These are phyloP conservation scores for Sprattus sprattus DNA, from an alignment of 2,113 vertebrate genomes.

Conservation along the genomic window DNA sequence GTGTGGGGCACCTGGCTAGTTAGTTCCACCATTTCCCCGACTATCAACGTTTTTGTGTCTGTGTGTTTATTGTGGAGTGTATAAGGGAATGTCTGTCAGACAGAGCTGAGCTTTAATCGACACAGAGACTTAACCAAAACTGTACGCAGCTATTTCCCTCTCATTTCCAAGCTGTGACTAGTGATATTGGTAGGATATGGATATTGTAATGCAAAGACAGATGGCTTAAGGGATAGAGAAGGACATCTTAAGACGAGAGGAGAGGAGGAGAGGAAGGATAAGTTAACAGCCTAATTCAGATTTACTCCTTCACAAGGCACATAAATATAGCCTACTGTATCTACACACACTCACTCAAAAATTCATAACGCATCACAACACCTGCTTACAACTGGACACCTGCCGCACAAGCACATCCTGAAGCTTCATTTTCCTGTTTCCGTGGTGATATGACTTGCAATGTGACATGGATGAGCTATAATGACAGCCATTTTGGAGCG, in stretches of 20 bases:
- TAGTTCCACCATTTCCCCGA: neutral
- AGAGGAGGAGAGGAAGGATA: neutral
- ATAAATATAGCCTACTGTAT: neutral
- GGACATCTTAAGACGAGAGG: neutral
- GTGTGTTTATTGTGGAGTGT: neutral
- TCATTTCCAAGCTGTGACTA: neutral
- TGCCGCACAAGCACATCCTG: neutral
- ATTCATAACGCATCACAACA: neutral
- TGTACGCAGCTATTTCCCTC: neutral
- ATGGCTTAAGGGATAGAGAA: neutral
- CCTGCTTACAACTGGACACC: conserved; percentile 2
- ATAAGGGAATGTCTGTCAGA: neutral
- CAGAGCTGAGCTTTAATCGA: neutral
- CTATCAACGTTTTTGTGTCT: neutral
- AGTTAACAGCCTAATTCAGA: neutral
- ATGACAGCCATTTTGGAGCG: neutral
- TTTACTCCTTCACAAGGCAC: neutral
- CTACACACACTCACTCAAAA: neutral
- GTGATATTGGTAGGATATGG: neutral
- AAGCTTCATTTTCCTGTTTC: neutral
- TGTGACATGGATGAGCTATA: conserved; percentile 5
- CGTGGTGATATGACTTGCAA: neutral
- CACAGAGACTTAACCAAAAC: neutral
- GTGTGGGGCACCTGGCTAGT: neutral
- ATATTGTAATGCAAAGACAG: neutral